Evolutionary conservation across 2,113 vertebrate species (phyloP).

Genomic region (Pluvianellus socialis): DNA sequence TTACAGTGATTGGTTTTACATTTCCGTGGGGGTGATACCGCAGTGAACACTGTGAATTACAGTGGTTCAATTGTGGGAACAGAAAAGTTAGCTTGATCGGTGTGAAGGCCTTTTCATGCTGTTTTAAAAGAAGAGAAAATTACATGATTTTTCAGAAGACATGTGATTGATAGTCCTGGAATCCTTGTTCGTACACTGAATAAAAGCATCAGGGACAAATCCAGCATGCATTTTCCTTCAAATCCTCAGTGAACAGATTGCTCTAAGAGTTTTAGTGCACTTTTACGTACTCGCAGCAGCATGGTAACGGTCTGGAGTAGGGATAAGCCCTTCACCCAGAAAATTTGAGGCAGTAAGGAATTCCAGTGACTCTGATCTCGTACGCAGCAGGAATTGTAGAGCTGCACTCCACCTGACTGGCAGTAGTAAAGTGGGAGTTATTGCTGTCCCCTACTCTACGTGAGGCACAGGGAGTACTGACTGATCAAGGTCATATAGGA

Average conservation of each 20-base stretch:
- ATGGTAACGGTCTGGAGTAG: background rate
- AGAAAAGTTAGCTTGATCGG: background rate
- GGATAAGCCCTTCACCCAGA: background rate
- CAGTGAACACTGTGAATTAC: accelerated
- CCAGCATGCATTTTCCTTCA: background rate
- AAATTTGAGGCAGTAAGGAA: background rate
- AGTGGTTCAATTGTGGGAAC: background rate
- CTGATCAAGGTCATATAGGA: background rate
- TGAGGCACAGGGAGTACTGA: background rate
- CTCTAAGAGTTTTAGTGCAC: background rate
- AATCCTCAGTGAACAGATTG: background rate
- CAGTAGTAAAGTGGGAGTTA: background rate
- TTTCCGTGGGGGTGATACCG: background rate
- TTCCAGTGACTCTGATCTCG: background rate
- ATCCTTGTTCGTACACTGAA: background rate
- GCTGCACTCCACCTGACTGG: background rate
- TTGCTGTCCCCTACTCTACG: background rate
- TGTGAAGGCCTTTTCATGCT: background rate
- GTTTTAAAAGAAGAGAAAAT: background rate
- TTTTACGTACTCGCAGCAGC: background rate
- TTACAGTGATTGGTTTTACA: background rate
- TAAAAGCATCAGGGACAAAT: background rate
- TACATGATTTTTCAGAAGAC: background rate
- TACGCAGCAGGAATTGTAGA: accelerated
- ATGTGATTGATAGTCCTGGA: background rate